These are phyloP conservation scores for Coelinius sp. DNA, from an alignment of 2,888 invertebrate genomes.

Conservation along the genomic window DNA sequence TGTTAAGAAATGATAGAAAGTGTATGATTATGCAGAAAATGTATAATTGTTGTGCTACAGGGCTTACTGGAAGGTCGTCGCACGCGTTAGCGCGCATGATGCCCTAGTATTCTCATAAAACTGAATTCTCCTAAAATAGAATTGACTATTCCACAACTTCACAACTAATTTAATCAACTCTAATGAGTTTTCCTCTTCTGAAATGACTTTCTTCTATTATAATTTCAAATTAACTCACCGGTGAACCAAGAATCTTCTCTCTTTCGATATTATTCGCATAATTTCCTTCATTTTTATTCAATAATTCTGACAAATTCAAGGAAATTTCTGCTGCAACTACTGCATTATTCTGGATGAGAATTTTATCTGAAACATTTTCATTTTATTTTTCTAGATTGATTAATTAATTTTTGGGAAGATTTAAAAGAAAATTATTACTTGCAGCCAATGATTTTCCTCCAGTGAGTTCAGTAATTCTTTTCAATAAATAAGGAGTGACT, in stretches of 20 bases:
- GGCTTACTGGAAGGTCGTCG: no score
- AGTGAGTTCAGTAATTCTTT: slow-evolving; percentile 84
- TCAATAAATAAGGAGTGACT: slow-evolving; percentile 92
- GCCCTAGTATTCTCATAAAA: no score
- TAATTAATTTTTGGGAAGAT: slow-evolving; percentile 3
- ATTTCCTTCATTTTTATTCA: background rate
- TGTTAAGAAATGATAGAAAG: no score
- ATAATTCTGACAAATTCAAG: slow-evolving; percentile 53
- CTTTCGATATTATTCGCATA: background rate
- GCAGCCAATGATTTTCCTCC: slow-evolving; percentile 85
- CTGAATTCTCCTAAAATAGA: no score
- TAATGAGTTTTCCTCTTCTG: no score
- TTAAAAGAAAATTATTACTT: slow-evolving; percentile 78
- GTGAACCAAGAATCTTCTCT: background rate
- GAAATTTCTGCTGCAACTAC: slow-evolving; percentile 86
- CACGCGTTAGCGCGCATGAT: no score
- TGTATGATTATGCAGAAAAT: no score
- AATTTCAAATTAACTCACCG: slow-evolving; percentile 6
- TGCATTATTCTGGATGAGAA: slow-evolving; percentile 94
- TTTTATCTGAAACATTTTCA: slow-evolving; percentile 78
- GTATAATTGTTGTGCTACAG: no score
- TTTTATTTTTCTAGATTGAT: background rate
- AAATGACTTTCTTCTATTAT: no score
- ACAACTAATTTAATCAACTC: no score
- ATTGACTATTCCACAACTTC: no score